Conservation (phyloP, 1,140 invertebrate species). For the Meteorus sp. region DNA sequence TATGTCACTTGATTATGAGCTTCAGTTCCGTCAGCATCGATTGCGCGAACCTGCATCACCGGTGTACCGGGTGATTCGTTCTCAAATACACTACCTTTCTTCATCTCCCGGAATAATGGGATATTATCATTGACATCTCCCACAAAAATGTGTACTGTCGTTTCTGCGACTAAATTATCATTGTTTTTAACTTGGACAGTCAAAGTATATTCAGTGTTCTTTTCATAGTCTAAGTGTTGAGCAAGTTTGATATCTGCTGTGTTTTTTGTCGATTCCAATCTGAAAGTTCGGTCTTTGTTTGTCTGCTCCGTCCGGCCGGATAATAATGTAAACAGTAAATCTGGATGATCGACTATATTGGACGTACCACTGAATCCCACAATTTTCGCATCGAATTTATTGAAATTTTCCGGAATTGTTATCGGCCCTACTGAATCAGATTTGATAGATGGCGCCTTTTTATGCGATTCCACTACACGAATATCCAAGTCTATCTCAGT, state of each 20-base stretch:
- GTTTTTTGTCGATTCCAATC: constrained; percentile 68
- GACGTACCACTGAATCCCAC: constrained; percentile 72
- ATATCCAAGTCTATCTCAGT: constrained; percentile 77
- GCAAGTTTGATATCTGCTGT: constrained; percentile 74
- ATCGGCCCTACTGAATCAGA: constrained; percentile 64
- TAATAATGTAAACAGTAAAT: constrained; percentile 78
- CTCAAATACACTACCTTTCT: constrained; percentile 78
- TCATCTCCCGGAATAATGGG: constrained; percentile 77
- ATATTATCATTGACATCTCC: constrained; percentile 88
- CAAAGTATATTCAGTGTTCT: constrained; percentile 77
- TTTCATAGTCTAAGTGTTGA: constrained; percentile 79
- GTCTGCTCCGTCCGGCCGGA: constrained; percentile 80
- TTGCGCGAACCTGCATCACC: constrained; percentile 84
- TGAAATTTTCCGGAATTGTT: constrained; percentile 72
- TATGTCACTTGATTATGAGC: constrained; percentile 81
- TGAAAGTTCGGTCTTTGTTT: constrained; percentile 77
- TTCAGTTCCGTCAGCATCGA: constrained; percentile 82
- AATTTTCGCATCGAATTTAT: constrained; percentile 69
- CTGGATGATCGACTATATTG: constrained; percentile 70
- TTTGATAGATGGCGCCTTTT: constrained; percentile 79
- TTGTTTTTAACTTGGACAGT: constrained; percentile 83
- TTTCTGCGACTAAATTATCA: constrained; percentile 76
- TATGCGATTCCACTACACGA: constrained; percentile 82
- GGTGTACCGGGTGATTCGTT: constrained; percentile 78
- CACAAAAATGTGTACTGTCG: constrained; percentile 74